phyloP scores from a whole-genome alignment of 2,888 invertebrate species.

The Aphodius sticticus region DNA sequence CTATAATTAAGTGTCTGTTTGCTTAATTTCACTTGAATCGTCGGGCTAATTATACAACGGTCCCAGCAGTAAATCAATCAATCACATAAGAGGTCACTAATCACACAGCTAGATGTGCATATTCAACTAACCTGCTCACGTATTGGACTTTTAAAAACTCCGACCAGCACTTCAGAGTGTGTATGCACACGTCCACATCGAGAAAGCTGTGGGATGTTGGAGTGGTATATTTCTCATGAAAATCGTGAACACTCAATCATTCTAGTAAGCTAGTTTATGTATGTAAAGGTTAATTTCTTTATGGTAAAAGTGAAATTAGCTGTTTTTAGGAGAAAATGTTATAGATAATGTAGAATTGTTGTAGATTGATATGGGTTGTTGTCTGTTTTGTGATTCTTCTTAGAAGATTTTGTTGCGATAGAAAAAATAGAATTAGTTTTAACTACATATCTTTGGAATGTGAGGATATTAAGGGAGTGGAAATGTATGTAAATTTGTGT shows the following conservation, averaged over 20 bases:
- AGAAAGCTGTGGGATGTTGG: background rate
- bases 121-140: background rate
- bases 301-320: background rate
- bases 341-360: too few relatives aligned
- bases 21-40: background rate
- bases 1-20: background rate
- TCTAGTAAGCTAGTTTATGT: background rate
- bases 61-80: background rate
- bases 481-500: too few relatives aligned
- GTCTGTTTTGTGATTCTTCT: too few relatives aligned
- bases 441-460: too few relatives aligned
- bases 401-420: too few relatives aligned
- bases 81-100: background rate
- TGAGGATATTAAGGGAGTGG: too few relatives aligned
- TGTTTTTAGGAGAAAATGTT: background rate
- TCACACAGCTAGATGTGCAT: background rate
- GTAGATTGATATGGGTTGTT: too few relatives aligned
- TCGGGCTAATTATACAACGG: background rate
- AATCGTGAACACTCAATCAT: constrained; percentile 4
- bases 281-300: background rate
- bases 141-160: background rate
- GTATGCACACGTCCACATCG: background rate
- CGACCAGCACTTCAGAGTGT: background rate
- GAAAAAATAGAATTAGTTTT: too few relatives aligned
- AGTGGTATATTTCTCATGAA: background rate